phyloP scores from a whole-genome alignment of 2,888 invertebrate genomes.

The Pilophorus perplexus region DNA sequence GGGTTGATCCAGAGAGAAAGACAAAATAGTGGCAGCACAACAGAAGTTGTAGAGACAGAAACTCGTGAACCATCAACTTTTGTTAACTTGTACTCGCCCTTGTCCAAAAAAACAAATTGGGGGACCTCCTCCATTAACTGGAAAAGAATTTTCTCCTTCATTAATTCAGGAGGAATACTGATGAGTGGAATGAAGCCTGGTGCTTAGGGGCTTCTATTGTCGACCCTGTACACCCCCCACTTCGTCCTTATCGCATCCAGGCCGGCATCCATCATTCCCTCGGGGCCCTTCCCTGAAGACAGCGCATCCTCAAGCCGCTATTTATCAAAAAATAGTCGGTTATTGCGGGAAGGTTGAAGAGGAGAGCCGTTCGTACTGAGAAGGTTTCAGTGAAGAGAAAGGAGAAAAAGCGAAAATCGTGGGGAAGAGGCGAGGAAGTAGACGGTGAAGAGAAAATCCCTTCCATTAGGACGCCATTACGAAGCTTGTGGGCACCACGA shows the following conservation, averaged over 20 bases:
- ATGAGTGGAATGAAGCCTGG: conserved; percentile 20
- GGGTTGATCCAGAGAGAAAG: too few relatives aligned
- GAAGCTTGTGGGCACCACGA: background rate
- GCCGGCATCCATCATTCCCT: background rate
- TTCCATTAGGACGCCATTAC: conserved; percentile 30
- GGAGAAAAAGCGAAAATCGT: too few relatives aligned
- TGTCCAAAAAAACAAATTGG: conserved; percentile 18
- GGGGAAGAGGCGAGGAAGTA: too few relatives aligned
- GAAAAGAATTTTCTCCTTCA: conserved; percentile 29
- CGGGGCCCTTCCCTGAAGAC: too few relatives aligned
- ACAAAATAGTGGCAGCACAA: background rate
- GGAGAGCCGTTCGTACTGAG: too few relatives aligned
- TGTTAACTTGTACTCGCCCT: too few relatives aligned
- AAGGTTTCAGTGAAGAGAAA: too few relatives aligned
- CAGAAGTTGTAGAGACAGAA: background rate
- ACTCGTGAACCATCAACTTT: too few relatives aligned
- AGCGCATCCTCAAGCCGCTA: conserved; percentile 19
- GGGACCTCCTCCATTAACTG: conserved; percentile 21
- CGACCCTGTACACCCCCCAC: too few relatives aligned
- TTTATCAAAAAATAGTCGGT: conserved; percentile 34
- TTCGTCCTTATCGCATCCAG: background rate
- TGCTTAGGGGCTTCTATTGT: conserved; percentile 30
- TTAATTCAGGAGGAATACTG: conserved; percentile 20
- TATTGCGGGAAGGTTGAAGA: too few relatives aligned
- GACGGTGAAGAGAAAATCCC: conserved; percentile 16